Evolutionary conservation across 2,113 vertebrate genomes (phyloP), one percentile per base, ranked within the genome.

Genomic region (Syngnathus floridae): DNA sequence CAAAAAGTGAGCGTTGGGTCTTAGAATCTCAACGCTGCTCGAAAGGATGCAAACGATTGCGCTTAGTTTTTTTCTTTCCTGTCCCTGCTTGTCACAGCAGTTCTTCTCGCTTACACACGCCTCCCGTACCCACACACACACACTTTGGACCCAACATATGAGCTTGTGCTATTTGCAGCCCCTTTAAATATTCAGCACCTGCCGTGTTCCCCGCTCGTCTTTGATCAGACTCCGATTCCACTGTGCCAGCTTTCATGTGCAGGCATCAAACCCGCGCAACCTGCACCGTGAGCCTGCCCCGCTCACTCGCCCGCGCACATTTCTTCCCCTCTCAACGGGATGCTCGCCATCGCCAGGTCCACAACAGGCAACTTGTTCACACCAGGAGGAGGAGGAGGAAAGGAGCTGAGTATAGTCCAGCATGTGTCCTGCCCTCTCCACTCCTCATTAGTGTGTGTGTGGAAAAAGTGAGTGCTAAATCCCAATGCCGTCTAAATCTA

Each of bases 171-270:
- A 66, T 17, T 66, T 76, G 66, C 76, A 66, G 62, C 61, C 41
- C 35, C 69, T 31, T 85, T 84, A 84, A 86, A 88, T 89, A 88
- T 88, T 87, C 84, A 88, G 77, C 36, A 84, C 80, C 83, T 86
- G 80, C 83, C 82, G 71, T 77, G 75, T 84, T 83, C 73, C 63
- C 86, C 78, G 75, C 67, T 65, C 10, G 77, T 82, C 88, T 89
- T 89, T 89, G 87, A 89, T 89, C 88, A 81, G 66, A 69, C 76
- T 71, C 74, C 81, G 81, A 86, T 89, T 85, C 76, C 13, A 66
- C 84, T 76, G 72, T 74, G 73, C 67, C 54, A 82, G 70, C 87
- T 88, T 89, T 89, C 80, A 89, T 89, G 83, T 87, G 71, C 71
- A 61, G 81, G 85, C 87, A 82, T 89, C 85, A 89, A 88, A 83